A percentile compares a stretch with the other conserved stretches of the same genome.
phyloP scores from a whole-genome alignment of 1,140 invertebrate species.

The Hylaeus volcanicus region DNA sequence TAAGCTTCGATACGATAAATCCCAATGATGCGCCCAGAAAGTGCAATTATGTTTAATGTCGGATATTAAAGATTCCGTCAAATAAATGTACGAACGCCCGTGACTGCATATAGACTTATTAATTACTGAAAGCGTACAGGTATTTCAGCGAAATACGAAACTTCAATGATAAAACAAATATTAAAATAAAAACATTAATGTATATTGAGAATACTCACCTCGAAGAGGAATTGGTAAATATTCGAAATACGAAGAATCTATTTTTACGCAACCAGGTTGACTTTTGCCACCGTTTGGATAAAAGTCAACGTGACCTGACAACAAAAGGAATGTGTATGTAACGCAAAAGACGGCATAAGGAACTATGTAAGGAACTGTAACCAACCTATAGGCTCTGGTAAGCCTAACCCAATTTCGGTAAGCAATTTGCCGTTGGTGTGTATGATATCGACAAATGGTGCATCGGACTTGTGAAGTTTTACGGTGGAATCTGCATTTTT shows the following conservation, averaged over 20 bases:
- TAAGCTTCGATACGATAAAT: slow-evolving; percentile 78
- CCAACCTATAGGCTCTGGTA: slow-evolving; percentile 81
- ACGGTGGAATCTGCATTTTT: slow-evolving; percentile 75
- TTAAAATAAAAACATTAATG: background rate
- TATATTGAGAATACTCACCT: slow-evolving; percentile 67
- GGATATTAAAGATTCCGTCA: slow-evolving; percentile 81
- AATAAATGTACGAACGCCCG: slow-evolving; percentile 82
- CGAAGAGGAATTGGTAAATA: slow-evolving; percentile 69
- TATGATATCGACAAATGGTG: slow-evolving; percentile 86
- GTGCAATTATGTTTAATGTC: slow-evolving; percentile 76
- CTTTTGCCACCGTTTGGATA: slow-evolving; percentile 86
- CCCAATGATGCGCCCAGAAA: slow-evolving; percentile 81
- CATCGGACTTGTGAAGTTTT: slow-evolving; percentile 82
- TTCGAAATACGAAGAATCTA: slow-evolving; percentile 71
- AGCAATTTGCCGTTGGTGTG: slow-evolving; percentile 83
- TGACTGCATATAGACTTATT: slow-evolving; percentile 82
- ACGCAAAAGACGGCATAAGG: background rate
- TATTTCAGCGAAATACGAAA: background rate
- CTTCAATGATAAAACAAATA: background rate
- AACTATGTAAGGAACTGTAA: background rate
- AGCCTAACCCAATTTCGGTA: slow-evolving; percentile 80
- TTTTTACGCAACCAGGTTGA: slow-evolving; percentile 81
- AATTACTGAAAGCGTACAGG: slow-evolving; percentile 72
- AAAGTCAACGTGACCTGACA: slow-evolving; percentile 84
- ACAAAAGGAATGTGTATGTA: background rate